A percentile compares a stretch with the other conserved stretches of the same genome.
phyloP scores from a whole-genome alignment of 2,797 vertebrate species.

The Typhlichthys subterraneus region DNA sequence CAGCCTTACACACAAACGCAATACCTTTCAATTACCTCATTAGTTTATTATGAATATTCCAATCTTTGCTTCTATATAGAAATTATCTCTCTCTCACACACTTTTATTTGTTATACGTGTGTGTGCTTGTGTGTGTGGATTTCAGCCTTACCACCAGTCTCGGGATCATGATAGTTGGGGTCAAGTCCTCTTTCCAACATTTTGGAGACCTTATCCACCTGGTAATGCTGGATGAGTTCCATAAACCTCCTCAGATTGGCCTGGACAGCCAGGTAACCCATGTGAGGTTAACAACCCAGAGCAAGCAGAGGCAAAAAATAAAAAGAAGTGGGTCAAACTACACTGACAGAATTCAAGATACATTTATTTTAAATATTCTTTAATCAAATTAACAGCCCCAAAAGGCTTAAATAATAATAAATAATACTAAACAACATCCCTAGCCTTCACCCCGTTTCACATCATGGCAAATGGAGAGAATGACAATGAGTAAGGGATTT shows the following conservation, averaged over 20 bases:
- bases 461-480: background rate
- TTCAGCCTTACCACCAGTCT: conserved; percentile 84
- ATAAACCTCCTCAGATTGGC: conserved; percentile 91
- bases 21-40: no score
- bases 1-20: no score
- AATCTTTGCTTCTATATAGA: no score
- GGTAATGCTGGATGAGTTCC: conserved; percentile 87
- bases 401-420: no score
- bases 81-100: no score
- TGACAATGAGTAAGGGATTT: background rate
- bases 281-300: conserved; percentile 20
- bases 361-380: no score
- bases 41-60: no score
- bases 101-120: conserved; percentile 1
- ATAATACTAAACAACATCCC: no score
- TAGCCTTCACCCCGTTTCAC: background rate
- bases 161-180: conserved; percentile 92
- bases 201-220: conserved; percentile 88
- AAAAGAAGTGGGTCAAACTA: background rate
- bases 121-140: conserved; percentile 13
- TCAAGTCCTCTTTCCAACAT: conserved; percentile 92
- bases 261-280: conserved; percentile 63
- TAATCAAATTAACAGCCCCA: no score
- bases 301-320: conserved; percentile 19
- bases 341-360: no score